A percentile compares a stretch with the other conserved stretches of the same genome.
Conservation (phyloP, 2,113 vertebrate species). For the Procavia capensis region DNA sequence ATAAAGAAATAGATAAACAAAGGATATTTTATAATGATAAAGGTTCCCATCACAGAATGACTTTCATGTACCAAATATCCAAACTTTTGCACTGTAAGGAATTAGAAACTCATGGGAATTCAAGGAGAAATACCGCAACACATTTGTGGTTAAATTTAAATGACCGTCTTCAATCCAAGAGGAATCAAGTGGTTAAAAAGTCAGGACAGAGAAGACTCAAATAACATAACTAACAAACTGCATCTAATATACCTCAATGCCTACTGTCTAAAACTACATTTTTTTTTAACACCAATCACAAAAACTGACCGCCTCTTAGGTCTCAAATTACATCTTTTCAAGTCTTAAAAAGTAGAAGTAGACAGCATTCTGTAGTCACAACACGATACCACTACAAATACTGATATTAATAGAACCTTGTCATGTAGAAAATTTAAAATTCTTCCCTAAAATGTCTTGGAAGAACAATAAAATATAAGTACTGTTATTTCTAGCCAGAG, state of each 20-base stretch:
- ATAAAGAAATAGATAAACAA: background rate
- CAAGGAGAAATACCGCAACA: background rate
- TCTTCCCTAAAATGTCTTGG: background rate
- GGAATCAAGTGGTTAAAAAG: background rate
- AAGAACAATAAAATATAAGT: background rate
- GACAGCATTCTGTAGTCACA: background rate
- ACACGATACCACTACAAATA: background rate
- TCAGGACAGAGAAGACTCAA: background rate
- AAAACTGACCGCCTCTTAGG: background rate
- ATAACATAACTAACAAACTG: background rate
- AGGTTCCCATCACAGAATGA: background rate
- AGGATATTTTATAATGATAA: background rate
- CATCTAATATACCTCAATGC: background rate
- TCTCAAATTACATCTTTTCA: background rate
- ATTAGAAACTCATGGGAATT: background rate
- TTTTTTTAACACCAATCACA: slow-evolving; percentile 15
- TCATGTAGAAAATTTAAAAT: background rate
- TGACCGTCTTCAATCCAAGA: background rate
- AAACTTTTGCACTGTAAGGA: background rate
- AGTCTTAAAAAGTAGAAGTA: background rate
- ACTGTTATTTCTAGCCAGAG: background rate
- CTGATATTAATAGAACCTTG: background rate
- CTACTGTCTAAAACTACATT: background rate
- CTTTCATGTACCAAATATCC: background rate
- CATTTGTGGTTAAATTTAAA: background rate